Percentiles rank a stretch among this genome's conserved stretches.
Conservation (phyloP, 2,888 invertebrate species). For the Julus scanicus region DNA sequence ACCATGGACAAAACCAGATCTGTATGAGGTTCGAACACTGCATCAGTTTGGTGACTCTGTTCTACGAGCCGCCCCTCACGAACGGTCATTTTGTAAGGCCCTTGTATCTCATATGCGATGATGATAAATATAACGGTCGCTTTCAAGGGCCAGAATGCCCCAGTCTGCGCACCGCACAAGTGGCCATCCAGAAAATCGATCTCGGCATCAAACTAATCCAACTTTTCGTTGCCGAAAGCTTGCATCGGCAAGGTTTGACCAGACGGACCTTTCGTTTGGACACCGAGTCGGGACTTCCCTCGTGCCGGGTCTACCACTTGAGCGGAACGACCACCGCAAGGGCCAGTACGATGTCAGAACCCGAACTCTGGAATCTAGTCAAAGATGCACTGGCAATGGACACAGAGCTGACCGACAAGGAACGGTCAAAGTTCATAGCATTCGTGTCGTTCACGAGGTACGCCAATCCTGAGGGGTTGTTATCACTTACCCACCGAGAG, state of each 20-base stretch:
- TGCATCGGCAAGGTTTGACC: constrained; percentile 80
- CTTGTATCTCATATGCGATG: constrained; percentile 48
- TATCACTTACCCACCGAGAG: constrained; percentile 65
- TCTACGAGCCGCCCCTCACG: background rate
- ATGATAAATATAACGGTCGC: constrained; percentile 68
- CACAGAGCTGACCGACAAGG: constrained; percentile 68
- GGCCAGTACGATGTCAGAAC: constrained; percentile 78
- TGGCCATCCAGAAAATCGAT: constrained; percentile 80
- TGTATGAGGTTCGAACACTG: background rate
- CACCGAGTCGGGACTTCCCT: constrained; percentile 68
- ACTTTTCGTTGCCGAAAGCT: constrained; percentile 86
- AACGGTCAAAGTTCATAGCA: constrained; percentile 85
- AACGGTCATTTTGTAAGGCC: constrained; percentile 46
- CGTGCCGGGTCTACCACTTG: constrained; percentile 80
- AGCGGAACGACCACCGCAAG: constrained; percentile 74
- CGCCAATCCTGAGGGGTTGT: constrained; percentile 63
- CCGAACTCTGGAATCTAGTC: constrained; percentile 85
- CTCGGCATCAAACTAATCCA: constrained; percentile 84
- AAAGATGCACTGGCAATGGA: constrained; percentile 86
- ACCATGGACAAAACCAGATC: constrained; percentile 36
- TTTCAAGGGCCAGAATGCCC: constrained; percentile 76
- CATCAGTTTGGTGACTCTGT: background rate
- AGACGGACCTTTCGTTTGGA: constrained; percentile 84
- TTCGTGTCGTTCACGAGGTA: constrained; percentile 89
- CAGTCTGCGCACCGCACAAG: constrained; percentile 75